These are phyloP conservation scores for Melanogrammus aeglefinus DNA, from an alignment of 2,797 vertebrate genomes.

Conservation along the genomic window DNA sequence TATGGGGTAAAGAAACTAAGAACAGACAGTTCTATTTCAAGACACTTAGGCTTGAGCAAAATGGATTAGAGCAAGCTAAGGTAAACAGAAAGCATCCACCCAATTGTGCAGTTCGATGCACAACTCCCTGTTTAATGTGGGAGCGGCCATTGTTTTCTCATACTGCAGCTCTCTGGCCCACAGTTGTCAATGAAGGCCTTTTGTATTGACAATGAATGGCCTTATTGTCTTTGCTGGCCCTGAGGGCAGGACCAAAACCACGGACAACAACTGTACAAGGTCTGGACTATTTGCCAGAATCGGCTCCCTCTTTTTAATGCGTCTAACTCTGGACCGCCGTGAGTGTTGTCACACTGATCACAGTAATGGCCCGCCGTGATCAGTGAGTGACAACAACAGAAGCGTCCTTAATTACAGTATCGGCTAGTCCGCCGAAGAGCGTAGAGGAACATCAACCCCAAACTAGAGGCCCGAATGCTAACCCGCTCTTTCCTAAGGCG, in stretches of 20 bases:
- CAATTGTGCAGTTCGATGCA: neutral
- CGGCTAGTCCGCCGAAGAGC: neutral
- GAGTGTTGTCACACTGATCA: neutral
- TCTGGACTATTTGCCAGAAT: neutral
- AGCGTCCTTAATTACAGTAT: neutral
- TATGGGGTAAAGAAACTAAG: neutral
- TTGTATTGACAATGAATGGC: neutral
- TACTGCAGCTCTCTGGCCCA: neutral
- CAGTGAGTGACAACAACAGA: neutral
- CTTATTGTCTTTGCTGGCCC: neutral
- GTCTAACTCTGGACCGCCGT: neutral
- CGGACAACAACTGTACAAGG: neutral
- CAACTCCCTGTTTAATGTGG: neutral
- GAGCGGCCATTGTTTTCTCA: neutral
- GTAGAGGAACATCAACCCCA: neutral
- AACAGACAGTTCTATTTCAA: neutral
- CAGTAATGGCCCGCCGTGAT: neutral
- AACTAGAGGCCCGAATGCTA: neutral
- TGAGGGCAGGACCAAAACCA: neutral
- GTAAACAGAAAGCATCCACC: neutral
- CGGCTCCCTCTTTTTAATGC: neutral
- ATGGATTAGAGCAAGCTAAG: neutral
- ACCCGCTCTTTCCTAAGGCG: neutral
- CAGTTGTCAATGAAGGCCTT: conserved; percentile 2
- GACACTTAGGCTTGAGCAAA: neutral